Conservation (phyloP, 2,797 vertebrate species). For the Basileuterus tristriatus region DNA sequence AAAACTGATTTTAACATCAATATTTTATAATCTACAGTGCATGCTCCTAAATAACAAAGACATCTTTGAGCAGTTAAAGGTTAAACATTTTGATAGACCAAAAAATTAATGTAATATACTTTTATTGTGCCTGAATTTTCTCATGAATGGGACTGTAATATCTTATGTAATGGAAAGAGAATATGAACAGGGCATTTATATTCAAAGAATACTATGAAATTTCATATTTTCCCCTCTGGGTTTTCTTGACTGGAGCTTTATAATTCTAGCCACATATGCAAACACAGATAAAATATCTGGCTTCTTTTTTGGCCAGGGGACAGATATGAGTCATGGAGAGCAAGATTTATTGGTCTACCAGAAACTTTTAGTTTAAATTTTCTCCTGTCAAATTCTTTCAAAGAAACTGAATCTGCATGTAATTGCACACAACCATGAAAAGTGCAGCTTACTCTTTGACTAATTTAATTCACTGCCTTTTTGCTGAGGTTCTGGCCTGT, state of each 20-base stretch:
- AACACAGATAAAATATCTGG: slow-evolving; percentile 18
- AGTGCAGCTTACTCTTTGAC: background rate
- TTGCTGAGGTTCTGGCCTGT: slow-evolving; percentile 15
- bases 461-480: slow-evolving; percentile 41
- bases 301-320: slow-evolving; percentile 7
- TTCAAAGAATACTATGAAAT: background rate
- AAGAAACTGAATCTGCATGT: slow-evolving; percentile 33
- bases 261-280: background rate
- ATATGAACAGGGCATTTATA: background rate
- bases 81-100: background rate
- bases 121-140: background rate
- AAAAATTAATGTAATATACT: background rate
- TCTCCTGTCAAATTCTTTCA: slow-evolving; percentile 30
- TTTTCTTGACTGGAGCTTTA: background rate
- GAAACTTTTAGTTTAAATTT: slow-evolving; percentile 60
- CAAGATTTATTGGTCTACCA: slow-evolving; percentile 47
- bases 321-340: slow-evolving; percentile 39
- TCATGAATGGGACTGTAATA: background rate
- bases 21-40: background rate
- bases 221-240: background rate
- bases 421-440: slow-evolving; percentile 25
- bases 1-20: background rate
- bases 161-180: background rate
- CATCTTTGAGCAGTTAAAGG: background rate
- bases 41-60: background rate